Evolutionary conservation across 2,113 vertebrate species (phyloP).

Genomic region (Aviceda subcristata): DNA sequence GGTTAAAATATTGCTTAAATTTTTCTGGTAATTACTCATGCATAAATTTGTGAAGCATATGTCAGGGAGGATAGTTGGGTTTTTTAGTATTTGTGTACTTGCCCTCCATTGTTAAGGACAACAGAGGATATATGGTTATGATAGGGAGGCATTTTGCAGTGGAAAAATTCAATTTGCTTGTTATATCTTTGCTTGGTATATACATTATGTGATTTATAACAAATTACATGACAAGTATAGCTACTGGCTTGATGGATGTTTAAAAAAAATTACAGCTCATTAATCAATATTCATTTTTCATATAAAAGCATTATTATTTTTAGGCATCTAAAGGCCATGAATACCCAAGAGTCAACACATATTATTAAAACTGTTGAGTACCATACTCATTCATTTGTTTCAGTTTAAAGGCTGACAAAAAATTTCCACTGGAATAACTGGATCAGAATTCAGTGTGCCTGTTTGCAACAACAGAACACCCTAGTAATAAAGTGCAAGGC

Average conservation of each 20-base stretch:
- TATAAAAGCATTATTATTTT: conserved; percentile 78
- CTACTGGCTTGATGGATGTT: conserved; percentile 52
- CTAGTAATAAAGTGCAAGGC: conserved; percentile 65
- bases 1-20: background rate
- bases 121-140: background rate
- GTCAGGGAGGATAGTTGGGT: background rate
- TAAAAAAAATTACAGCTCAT: conserved; percentile 78
- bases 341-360: conserved; percentile 67
- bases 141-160: background rate
- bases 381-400: conserved; percentile 63
- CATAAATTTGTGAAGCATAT: background rate
- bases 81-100: background rate
- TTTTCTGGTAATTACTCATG: background rate
- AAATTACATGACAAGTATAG: conserved; percentile 71
- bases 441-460: conserved; percentile 42
- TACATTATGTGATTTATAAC: conserved; percentile 68
- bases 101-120: background rate
- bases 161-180: background rate
- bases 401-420: conserved; percentile 57
- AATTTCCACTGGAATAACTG: conserved; percentile 46
- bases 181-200: background rate
- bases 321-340: conserved; percentile 76
- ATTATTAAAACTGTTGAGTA: conserved; percentile 68
- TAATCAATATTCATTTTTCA: conserved; percentile 78
- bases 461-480: conserved; percentile 51